Conservation (phyloP, 2,888 invertebrate genomes). For the Bibio marci region DNA sequence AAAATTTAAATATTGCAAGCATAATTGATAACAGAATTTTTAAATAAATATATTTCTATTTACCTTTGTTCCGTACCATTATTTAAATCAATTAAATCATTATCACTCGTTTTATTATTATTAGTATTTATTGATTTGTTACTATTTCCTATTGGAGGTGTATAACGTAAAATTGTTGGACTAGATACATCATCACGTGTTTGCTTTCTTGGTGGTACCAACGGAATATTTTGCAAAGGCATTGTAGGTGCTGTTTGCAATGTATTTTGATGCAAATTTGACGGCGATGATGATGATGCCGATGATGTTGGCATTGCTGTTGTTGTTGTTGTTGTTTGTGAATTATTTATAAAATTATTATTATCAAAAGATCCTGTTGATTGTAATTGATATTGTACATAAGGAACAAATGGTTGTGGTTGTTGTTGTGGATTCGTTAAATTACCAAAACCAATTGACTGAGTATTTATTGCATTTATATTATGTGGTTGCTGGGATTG, state of each 20-base stretch:
- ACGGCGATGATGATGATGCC: conserved; percentile 1
- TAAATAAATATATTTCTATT: no score
- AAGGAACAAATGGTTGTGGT: not conserved
- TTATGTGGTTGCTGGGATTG: not conserved
- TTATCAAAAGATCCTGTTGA: not conserved
- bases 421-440: not conserved
- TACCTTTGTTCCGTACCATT: conserved; percentile 19
- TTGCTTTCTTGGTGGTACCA: not conserved
- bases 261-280: conserved; percentile 2
- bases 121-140: conserved; percentile 28
- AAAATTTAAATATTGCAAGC: not conserved
- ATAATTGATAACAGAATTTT: no score
- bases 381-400: not conserved
- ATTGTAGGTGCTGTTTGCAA: conserved; percentile 2
- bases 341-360: not conserved
- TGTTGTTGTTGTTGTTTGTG: not conserved
- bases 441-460: not conserved
- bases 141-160: conserved; percentile 15
- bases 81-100: conserved; percentile 7
- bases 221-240: not conserved
- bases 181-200: no score
- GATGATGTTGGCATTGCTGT: conserved; percentile 1
- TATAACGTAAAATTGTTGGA: no score
- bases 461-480: not conserved
- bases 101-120: conserved; percentile 28